phyloP scores from a whole-genome alignment of 2,797 vertebrate genomes.

The Cynopterus sphinx region DNA sequence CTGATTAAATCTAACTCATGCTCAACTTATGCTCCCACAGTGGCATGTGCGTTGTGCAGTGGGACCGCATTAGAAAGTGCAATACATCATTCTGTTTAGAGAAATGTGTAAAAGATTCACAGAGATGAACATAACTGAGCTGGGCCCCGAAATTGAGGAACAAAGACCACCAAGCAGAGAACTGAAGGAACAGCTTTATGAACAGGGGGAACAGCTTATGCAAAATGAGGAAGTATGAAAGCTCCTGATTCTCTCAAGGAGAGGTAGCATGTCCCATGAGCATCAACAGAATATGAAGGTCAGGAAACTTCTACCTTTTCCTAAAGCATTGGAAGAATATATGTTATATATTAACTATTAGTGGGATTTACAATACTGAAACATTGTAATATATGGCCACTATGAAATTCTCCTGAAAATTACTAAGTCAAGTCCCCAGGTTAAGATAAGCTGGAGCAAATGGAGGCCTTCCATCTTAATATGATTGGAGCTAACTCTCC shows the following conservation, averaged over 20 bases:
- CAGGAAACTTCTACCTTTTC: neutral
- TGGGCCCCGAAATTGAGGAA: neutral
- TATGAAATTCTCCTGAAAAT: neutral
- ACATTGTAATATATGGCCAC: neutral
- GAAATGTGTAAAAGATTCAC: neutral
- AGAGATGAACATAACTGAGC: neutral
- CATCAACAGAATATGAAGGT: neutral
- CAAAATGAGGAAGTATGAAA: neutral
- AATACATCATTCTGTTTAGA: neutral
- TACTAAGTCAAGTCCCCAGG: neutral
- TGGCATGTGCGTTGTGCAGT: rapidly evolving
- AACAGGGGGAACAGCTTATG: neutral
- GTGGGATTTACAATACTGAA: neutral
- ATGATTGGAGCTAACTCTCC: neutral
- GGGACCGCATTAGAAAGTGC: neutral
- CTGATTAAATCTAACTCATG: rapidly evolving
- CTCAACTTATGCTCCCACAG: neutral
- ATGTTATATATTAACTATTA: neutral
- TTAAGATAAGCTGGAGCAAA: neutral
- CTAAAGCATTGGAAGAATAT: neutral
- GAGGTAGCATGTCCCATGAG: neutral
- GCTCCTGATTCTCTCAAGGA: neutral
- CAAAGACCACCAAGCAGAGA: neutral
- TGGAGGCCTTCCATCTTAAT: neutral
- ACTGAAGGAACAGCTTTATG: neutral